Conservation (phyloP, 2,888 invertebrate genomes). For the Litoditis marina region DNA sequence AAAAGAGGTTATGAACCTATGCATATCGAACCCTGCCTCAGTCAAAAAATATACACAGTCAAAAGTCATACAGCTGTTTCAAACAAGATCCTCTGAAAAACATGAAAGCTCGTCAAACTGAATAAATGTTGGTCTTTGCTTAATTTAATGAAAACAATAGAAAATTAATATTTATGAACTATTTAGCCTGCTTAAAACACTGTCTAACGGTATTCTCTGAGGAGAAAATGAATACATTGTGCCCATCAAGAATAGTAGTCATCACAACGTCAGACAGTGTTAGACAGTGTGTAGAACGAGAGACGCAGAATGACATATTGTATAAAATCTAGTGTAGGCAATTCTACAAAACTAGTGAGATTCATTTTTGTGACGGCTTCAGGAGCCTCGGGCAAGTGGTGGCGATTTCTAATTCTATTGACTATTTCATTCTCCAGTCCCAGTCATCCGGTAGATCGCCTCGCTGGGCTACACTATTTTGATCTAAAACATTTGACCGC, state of each 20-base stretch:
- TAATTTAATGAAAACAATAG: too few relatives aligned
- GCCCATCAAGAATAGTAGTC: background rate
- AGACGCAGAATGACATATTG: too few relatives aligned
- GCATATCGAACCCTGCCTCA: too few relatives aligned
- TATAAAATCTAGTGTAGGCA: too few relatives aligned
- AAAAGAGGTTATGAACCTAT: background rate
- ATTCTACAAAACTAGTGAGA: background rate
- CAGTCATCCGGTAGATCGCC: slow-evolving; percentile 58
- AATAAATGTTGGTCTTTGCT: too few relatives aligned
- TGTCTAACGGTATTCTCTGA: too few relatives aligned
- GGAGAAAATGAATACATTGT: background rate
- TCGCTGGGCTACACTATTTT: slow-evolving; percentile 52
- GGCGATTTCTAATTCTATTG: background rate
- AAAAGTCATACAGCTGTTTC: too few relatives aligned
- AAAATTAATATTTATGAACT: too few relatives aligned
- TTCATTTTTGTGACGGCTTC: background rate
- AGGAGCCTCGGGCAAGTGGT: background rate
- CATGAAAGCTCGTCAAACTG: too few relatives aligned
- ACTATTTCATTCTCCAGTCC: slow-evolving; percentile 35
- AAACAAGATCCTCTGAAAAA: too few relatives aligned
- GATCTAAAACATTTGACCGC: slow-evolving; percentile 24
- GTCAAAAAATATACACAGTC: too few relatives aligned
- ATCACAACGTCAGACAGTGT: background rate
- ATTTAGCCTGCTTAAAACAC: too few relatives aligned
- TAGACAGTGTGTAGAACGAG: background rate